Conservation (phyloP, 2,113 vertebrate genomes). For the Nansenia antarctica region DNA sequence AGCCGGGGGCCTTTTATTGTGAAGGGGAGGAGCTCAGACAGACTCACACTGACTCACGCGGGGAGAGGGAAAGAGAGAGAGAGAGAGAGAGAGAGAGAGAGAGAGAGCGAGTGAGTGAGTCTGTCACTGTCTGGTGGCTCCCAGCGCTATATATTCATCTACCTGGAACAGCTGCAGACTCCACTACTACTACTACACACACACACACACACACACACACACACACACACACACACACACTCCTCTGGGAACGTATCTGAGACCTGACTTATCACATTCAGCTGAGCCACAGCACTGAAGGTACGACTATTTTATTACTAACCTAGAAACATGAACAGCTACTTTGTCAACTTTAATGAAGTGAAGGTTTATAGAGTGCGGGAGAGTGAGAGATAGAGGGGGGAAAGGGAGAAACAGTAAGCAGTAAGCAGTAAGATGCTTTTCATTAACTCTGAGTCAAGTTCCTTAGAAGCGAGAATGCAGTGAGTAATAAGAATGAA, state of each 20-base stretch:
- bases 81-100: not conserved
- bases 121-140: constrained; percentile 64
- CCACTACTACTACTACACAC: too few relatives aligned
- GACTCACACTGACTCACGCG: constrained; percentile 62
- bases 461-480: not conserved
- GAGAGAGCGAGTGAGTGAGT: constrained; percentile 27
- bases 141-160: constrained; percentile 62
- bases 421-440: not conserved
- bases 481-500: too few relatives aligned
- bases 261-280: not conserved
- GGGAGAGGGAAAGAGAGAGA: constrained; percentile 5
- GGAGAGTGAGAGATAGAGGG: not conserved
- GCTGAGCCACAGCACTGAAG: constrained; percentile 39
- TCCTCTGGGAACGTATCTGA: constrained; percentile 54
- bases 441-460: not conserved
- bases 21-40: constrained; percentile 58
- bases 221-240: constrained; percentile 11
- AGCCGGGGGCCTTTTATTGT: constrained; percentile 55
- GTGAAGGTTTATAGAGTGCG: not conserved
- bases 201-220: constrained; percentile 5
- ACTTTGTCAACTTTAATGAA: not conserved
- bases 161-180: constrained; percentile 52
- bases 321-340: not conserved
- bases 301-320: constrained; percentile 45
- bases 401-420: not conserved